Conservation (phyloP, 2,797 vertebrate genomes). For the Muscicapa comitata region DNA sequence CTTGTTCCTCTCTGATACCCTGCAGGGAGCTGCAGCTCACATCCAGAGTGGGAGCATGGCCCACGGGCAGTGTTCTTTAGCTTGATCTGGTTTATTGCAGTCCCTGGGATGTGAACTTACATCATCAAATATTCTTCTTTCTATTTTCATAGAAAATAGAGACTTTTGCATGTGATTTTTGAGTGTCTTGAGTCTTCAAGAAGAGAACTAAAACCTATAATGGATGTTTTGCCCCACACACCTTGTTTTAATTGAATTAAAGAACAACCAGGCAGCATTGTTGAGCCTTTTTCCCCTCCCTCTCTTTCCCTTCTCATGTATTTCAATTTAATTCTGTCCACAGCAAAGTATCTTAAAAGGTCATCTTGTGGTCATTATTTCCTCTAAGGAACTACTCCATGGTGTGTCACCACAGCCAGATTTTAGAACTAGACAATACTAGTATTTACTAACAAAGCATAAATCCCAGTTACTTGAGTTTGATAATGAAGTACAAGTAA, state of each 20-base stretch:
- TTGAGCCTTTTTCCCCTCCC: background rate
- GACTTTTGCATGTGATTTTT: background rate
- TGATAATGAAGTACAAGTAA: background rate
- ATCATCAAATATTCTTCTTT: background rate
- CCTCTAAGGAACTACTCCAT: background rate
- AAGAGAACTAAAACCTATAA: background rate
- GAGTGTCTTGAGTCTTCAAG: background rate
- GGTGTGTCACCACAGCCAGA: background rate
- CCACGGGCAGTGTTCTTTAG: background rate
- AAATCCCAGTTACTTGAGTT: background rate
- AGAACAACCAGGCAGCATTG: background rate
- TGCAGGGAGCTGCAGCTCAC: accelerated
- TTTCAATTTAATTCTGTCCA: background rate
- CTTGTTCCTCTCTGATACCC: background rate
- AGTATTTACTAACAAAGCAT: background rate
- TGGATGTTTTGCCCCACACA: background rate
- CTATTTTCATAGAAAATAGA: accelerated
- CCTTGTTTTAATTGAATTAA: background rate
- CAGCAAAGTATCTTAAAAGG: background rate
- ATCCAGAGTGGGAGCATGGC: background rate
- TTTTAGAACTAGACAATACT: background rate
- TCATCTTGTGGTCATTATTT: background rate
- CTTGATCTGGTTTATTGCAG: background rate
- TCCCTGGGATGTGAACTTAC: background rate
- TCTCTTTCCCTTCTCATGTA: background rate